Evolutionary conservation across 92 coral and sea anemone genomes (phyloP).

Genomic region (Epizoanthus stellaris): DNA sequence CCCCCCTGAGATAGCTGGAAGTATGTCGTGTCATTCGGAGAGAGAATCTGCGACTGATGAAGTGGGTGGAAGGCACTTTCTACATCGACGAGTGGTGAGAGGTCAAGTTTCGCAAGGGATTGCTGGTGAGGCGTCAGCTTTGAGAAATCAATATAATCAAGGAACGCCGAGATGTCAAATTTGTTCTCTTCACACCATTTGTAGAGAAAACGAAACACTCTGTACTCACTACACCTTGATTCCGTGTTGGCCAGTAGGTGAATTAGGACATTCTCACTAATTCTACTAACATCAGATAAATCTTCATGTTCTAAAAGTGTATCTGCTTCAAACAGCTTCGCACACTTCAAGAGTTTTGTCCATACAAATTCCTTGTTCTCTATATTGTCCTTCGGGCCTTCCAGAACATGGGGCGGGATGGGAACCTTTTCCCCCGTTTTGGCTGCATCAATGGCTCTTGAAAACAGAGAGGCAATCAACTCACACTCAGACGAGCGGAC

Average conservation of each 20-base stretch:
- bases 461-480: constrained; percentile 75
- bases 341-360: constrained; percentile 71
- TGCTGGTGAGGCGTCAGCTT: constrained; percentile 65
- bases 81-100: constrained; percentile 38
- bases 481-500: constrained; percentile 75
- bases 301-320: constrained; percentile 30
- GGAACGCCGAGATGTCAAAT: constrained; percentile 47
- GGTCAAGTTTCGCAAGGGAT: constrained; percentile 52
- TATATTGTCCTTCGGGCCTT: constrained; percentile 28
- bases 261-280: constrained; percentile 64
- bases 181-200: constrained; percentile 69
- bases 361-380: constrained; percentile 70
- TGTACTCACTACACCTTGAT: constrained; percentile 71
- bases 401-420: constrained; percentile 52
- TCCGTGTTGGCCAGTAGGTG: constrained; percentile 56
- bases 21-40: constrained; percentile 50
- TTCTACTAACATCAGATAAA: constrained; percentile 32
- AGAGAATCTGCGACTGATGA: constrained; percentile 71
- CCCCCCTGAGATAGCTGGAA: constrained; percentile 35
- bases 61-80: constrained; percentile 65
- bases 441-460: constrained; percentile 90
- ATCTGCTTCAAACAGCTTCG: constrained; percentile 67
- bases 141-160: constrained; percentile 69
- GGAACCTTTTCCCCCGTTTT: constrained; percentile 85
- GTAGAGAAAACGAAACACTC: constrained; percentile 73